These are phyloP conservation scores for Lepeophtheirus nordmannii DNA, from an alignment of 2,888 invertebrate species.

Conservation along the genomic window DNA sequence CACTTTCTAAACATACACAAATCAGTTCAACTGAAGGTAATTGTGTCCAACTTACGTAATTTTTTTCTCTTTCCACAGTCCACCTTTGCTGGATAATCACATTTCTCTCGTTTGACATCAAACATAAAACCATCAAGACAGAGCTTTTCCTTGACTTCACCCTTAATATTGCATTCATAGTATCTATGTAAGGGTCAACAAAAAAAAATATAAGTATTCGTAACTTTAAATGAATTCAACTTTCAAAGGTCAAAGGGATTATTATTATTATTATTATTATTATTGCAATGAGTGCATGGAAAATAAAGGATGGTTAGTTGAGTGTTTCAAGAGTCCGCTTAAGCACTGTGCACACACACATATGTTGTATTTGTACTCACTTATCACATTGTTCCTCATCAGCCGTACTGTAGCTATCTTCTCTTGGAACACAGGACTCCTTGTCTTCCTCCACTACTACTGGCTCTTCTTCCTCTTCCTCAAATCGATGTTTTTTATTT, in stretches of 20 bases:
- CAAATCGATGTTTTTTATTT: no score
- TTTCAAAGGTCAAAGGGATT: no score
- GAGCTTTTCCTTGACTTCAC: constrained; percentile 53
- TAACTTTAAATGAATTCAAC: no score
- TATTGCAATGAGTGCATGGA: no score
- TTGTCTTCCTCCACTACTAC: no score
- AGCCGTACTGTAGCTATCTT: background rate
- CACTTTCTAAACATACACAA: background rate
- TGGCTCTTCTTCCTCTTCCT: no score
- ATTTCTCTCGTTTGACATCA: constrained; percentile 52
- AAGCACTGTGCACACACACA: no score
- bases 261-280: no score
- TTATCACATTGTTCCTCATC: constrained; percentile 45
- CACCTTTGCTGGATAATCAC: constrained; percentile 68
- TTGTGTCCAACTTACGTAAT: constrained; percentile 43
- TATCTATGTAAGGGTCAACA: constrained; percentile 26
- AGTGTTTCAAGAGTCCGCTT: no score
- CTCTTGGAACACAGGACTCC: background rate
- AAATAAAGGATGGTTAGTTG: no score
- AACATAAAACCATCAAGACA: constrained; percentile 69
- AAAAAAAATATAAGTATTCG: background rate
- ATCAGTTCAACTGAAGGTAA: no score
- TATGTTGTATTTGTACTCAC: constrained; percentile 18
- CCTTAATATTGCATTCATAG: constrained; percentile 37
- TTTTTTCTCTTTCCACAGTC: constrained; percentile 53